Conservation (phyloP, 2,888 invertebrate species). For the Drosophila ustulata region DNA sequence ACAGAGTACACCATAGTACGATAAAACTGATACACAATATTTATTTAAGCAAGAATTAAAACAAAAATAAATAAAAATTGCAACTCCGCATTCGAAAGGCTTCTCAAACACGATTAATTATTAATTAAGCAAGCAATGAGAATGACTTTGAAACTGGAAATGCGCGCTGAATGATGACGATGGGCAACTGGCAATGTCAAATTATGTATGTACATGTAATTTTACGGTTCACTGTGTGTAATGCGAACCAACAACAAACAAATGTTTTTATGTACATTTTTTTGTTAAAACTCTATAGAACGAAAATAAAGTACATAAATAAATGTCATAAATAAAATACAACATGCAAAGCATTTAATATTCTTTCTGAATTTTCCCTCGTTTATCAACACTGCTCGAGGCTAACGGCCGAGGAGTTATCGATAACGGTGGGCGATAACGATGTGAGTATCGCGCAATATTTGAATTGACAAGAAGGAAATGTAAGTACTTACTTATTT, state of each 20-base stretch:
- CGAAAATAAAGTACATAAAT: conserved; percentile 70
- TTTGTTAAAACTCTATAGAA: conserved; percentile 63
- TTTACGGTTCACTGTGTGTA: conserved; percentile 43
- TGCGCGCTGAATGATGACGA: conserved; percentile 13
- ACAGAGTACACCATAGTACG: conserved; percentile 45
- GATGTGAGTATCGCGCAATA: not conserved
- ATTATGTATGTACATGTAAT: conserved; percentile 65
- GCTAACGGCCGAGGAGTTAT: not conserved
- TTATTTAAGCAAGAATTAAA: conserved; percentile 38
- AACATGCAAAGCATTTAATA: conserved; percentile 15
- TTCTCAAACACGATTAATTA: conserved; percentile 51
- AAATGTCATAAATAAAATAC: conserved; percentile 66
- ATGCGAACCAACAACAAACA: conserved; percentile 36
- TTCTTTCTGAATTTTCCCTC: not conserved
- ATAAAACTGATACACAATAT: conserved; percentile 25
- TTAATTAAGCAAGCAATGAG: conserved; percentile 29
- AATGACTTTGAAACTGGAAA: conserved; percentile 26
- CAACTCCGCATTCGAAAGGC: conserved; percentile 41
- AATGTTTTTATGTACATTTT: conserved; percentile 70
- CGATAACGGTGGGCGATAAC: not conserved
- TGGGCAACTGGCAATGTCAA: conserved; percentile 68
- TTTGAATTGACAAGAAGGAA: not conserved
- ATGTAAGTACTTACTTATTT: too few relatives aligned
- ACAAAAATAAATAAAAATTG: conserved; percentile 13
- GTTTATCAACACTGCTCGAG: conserved; percentile 1